Evolutionary conservation across 2,888 invertebrate species (phyloP), one percentile per base, ranked within the genome.

Genomic region (Drosophila kuntzei): DNA sequence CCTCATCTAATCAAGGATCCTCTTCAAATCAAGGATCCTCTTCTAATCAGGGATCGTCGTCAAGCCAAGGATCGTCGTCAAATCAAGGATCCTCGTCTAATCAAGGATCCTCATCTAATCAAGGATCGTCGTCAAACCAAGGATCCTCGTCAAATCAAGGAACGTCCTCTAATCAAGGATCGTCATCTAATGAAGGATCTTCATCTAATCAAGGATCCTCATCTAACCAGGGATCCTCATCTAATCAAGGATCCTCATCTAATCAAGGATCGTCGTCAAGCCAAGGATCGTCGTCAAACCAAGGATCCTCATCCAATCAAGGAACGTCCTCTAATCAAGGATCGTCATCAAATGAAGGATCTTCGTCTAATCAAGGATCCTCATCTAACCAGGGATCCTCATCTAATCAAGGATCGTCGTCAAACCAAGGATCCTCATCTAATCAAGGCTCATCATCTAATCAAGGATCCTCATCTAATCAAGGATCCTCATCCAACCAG

Each of bases 1-100:
- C 73, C 0, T 50, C 71, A 0, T 58, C 70, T 0, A 69, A 59
- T 0, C 62, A 68, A 39, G 60, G 58, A n/a, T 71, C 71, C 0
- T 58, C 78, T 0, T 64, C 68, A 0, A 80, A 61, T 6, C 80
- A 83, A 16, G 61, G 73, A 25, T 71, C 85, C 0, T 66, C 79
- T 0, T 70, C 69, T 0, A 72, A 64, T 3, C 72, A 74, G 27
- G 61, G 46, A 37, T 64, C 71, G 0, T 71, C 71, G 0, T 53
- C 71, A 0, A 71, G 43, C 0, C 64, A 71, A 34, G 59, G 55
- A 1, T 63, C 71, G 0, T 62, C 71, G 0, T 51, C 69, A 0
- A 71, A 60, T 0, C 71, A 71, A 14, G 51, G 55, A 2, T 69
- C 70, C 0, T 67, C 70, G 0, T 62, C 69, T 0, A 71, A 57